These are phyloP conservation scores for Phenganax subtilis DNA, from an alignment of 92 coral and sea anemone genomes.

Conservation along the genomic window DNA sequence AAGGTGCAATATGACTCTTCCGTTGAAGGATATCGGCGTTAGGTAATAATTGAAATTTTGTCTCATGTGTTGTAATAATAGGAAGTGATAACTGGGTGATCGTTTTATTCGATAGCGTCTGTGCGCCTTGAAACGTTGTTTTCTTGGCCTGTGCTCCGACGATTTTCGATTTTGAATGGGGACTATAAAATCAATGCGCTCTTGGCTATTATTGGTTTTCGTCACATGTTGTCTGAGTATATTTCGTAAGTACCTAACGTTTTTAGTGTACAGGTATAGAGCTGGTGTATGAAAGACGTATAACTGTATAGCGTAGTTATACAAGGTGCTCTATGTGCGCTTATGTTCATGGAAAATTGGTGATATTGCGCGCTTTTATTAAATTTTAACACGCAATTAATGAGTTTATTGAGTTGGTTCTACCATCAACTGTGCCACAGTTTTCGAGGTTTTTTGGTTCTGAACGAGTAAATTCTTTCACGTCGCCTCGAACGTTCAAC, in stretches of 20 bases:
- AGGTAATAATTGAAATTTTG: conserved; percentile 43
- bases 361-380: background rate
- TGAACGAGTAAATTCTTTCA: conserved; percentile 22
- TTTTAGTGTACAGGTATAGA: background rate
- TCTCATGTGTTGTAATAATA: conserved; percentile 40
- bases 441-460: background rate
- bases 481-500: conserved; percentile 32
- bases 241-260: conserved; percentile 25
- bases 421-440: background rate
- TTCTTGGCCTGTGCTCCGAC: conserved; percentile 36
- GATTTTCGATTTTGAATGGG: conserved; percentile 31
- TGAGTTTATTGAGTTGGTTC: background rate
- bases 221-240: conserved; percentile 20
- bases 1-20: conserved; percentile 42
- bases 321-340: background rate
- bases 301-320: background rate
- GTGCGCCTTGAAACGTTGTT: conserved; percentile 32
- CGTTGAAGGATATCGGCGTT: conserved; percentile 45
- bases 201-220: conserved; percentile 3
- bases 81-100: conserved; percentile 38
- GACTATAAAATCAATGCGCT: conserved; percentile 5
- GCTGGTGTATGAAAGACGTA: background rate
- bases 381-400: background rate
- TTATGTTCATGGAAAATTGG: background rate
- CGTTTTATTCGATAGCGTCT: conserved; percentile 34